Percentiles rank a stretch among this genome's conserved stretches.
phyloP scores from a whole-genome alignment of 1,140 invertebrate genomes.

The Dendrolimus kikuchii region DNA sequence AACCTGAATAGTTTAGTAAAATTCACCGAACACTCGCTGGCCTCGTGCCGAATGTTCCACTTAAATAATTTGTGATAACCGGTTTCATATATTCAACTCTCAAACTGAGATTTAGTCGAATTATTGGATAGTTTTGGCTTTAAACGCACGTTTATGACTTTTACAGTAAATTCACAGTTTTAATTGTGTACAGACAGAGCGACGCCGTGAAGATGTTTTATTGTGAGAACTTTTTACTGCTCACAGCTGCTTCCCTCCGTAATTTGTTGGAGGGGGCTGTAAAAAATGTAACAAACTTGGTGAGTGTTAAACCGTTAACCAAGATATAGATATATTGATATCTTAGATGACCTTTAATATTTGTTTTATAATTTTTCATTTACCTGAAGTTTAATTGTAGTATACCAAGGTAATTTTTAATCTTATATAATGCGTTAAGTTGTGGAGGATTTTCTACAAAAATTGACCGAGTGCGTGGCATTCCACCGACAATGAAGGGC shows the following conservation, averaged over 20 bases:
- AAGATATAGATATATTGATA: too few species aligned
- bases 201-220: constrained; percentile 32
- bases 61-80: constrained; percentile 68
- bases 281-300: constrained; percentile 25
- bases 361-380: too few species aligned
- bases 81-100: constrained; percentile 60
- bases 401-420: too few species aligned
- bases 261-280: constrained; percentile 22
- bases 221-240: constrained; percentile 40
- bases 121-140: constrained; percentile 14
- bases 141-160: constrained; percentile 3
- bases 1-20: constrained; percentile 64
- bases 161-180: constrained; percentile 33
- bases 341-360: too few species aligned
- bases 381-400: too few species aligned
- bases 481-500: too few species aligned
- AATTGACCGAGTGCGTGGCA: too few species aligned
- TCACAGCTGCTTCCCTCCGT: constrained; percentile 27
- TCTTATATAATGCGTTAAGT: too few species aligned
- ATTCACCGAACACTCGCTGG: constrained; percentile 49
- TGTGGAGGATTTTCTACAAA: too few species aligned
- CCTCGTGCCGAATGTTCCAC: constrained; percentile 59
- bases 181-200: constrained; percentile 4
- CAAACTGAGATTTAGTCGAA: constrained; percentile 31
- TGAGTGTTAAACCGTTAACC: constrained; percentile 18